Conservation (phyloP, 2,113 vertebrate genomes). For the Quiscalus mexicanus region DNA sequence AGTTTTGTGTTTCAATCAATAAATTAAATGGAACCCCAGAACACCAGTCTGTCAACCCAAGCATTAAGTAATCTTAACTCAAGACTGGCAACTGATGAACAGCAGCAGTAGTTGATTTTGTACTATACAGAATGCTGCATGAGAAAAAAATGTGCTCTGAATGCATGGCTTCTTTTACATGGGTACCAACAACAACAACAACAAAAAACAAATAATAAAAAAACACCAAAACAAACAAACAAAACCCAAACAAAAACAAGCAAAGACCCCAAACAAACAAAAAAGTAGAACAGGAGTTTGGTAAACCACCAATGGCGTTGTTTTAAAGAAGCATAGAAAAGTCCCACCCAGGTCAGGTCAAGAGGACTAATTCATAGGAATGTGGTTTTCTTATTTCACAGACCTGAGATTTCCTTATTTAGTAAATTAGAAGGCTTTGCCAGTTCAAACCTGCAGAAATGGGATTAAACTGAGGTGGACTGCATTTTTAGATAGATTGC, state of each 20-base stretch:
- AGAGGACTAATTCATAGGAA: background rate
- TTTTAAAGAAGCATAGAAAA: background rate
- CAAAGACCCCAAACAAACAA: background rate
- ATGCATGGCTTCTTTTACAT: background rate
- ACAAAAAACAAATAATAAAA: background rate
- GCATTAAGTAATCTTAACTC: background rate
- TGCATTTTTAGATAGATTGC: background rate
- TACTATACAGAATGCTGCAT: background rate
- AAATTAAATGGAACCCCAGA: background rate
- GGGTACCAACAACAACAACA: background rate
- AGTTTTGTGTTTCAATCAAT: background rate
- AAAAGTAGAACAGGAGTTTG: background rate
- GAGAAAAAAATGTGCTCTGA: background rate
- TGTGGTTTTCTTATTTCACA: background rate
- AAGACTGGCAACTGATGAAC: background rate
- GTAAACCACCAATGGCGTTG: background rate
- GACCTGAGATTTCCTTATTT: background rate
- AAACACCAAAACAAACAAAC: background rate
- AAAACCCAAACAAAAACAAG: background rate
- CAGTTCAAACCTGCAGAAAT: background rate
- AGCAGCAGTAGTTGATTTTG: background rate
- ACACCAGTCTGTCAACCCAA: background rate
- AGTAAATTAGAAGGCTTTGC: background rate
- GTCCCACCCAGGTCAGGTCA: background rate
- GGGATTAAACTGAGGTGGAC: background rate